phyloP scores from a whole-genome alignment of 30 jellyfish, hydroid and myxozoan genomes.

The Turritopsis rubra region DNA sequence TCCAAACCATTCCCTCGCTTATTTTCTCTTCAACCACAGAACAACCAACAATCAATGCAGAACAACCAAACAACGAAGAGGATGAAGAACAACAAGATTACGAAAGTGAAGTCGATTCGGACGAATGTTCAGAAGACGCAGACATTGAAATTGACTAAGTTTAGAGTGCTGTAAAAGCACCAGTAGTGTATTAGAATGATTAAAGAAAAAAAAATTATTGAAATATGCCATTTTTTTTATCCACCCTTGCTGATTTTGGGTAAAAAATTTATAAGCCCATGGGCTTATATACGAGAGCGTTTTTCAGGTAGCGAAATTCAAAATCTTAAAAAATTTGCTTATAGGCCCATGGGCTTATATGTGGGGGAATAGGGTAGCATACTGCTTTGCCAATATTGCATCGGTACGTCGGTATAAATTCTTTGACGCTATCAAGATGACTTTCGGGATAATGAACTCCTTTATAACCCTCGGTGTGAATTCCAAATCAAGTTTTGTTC shows the following conservation, averaged over 20 bases:
- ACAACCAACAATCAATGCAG: neutral
- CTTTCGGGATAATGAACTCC: too few relatives aligned
- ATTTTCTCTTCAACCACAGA: slow-evolving; percentile 14
- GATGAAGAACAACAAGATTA: slow-evolving; percentile 10
- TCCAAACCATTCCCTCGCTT: neutral
- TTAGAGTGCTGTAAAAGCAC: slow-evolving; percentile 11
- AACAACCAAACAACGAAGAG: slow-evolving; percentile 13
- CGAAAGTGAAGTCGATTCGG: slow-evolving; percentile 15
- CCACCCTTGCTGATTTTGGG: slow-evolving; percentile 13
- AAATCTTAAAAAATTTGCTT: neutral
- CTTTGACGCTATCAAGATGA: too few relatives aligned
- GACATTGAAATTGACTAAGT: neutral
- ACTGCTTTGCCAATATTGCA: too few relatives aligned
- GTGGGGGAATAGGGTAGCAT: slow-evolving; percentile 7
- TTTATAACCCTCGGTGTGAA: too few relatives aligned
- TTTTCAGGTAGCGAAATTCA: slow-evolving; percentile 10
- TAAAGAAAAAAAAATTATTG: neutral
- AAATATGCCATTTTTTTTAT: slow-evolving; percentile 1
- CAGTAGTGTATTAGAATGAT: slow-evolving; percentile 15
- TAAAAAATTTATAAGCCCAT: slow-evolving; percentile 5
- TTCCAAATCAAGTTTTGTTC: too few relatives aligned
- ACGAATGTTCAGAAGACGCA: slow-evolving; percentile 13
- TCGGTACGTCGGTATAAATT: too few relatives aligned
- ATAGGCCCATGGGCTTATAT: slow-evolving; percentile 5
- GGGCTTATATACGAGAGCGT: slow-evolving; percentile 9